Percentiles rank a stretch among this genome's conserved stretches.
Evolutionary conservation across 2,113 vertebrate genomes (phyloP).

Genomic region (Guaruba guarouba): DNA sequence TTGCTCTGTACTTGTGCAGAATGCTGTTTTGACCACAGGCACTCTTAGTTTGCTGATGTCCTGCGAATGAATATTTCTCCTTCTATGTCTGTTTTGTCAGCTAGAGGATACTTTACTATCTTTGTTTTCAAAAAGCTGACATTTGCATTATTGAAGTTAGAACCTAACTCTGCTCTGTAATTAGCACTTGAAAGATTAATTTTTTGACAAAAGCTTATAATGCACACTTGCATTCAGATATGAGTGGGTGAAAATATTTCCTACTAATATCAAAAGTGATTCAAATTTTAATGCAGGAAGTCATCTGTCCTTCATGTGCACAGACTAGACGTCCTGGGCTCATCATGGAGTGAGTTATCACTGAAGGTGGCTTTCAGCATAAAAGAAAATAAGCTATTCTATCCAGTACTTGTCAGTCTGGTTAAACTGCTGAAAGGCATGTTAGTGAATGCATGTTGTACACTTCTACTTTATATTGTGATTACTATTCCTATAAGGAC

Average conservation of each 20-base stretch:
- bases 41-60: background rate
- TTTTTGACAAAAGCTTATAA: background rate
- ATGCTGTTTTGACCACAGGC: background rate
- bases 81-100: background rate
- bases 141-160: background rate
- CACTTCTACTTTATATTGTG: background rate
- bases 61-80: background rate
- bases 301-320: rapidly evolving
- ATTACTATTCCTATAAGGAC: background rate
- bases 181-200: background rate
- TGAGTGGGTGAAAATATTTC: background rate
- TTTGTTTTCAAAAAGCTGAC: background rate
- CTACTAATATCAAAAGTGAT: background rate
- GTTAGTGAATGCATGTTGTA: background rate
- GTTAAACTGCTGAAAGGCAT: background rate
- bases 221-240: background rate
- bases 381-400: background rate
- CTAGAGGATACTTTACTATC: background rate
- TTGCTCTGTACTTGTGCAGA: background rate
- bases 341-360: background rate
- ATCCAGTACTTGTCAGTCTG: background rate
- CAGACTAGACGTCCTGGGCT: background rate
- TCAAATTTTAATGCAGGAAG: background rate
- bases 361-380: background rate
- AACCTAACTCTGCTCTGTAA: background rate